Conservation (phyloP, 2,888 invertebrate species). For the Steromphala cineraria region DNA sequence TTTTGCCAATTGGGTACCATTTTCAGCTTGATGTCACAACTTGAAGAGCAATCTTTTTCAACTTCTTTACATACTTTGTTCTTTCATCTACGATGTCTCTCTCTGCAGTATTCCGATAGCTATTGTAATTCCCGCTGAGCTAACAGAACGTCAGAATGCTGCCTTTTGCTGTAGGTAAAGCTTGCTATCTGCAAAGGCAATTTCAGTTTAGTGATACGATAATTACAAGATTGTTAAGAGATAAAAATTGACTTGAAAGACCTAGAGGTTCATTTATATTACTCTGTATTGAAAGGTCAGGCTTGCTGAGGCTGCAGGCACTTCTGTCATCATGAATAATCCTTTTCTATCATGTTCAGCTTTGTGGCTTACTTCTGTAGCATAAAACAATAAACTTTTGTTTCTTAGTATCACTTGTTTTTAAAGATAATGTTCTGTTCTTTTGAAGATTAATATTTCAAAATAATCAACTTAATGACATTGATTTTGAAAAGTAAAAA, state of each 20-base stretch:
- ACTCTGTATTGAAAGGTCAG: neutral
- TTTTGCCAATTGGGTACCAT: too few species aligned
- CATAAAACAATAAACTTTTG: too few species aligned
- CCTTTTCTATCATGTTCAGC: too few species aligned
- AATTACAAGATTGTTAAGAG: conserved; percentile 8
- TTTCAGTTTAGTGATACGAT: neutral
- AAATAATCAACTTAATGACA: too few species aligned
- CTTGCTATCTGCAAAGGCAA: neutral
- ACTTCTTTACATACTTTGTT: neutral
- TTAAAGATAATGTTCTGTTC: too few species aligned
- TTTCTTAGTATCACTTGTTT: too few species aligned
- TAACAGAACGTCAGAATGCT: neutral
- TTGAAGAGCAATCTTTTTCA: neutral
- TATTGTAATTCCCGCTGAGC: neutral
- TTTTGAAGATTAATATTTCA: too few species aligned
- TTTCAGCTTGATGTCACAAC: neutral
- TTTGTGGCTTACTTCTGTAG: too few species aligned
- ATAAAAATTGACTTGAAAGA: conserved; percentile 10
- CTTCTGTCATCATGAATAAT: neutral
- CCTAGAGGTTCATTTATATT: neutral
- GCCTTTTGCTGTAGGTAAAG: neutral
- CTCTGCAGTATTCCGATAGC: neutral
- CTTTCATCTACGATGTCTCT: neutral
- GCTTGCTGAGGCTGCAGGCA: neutral
- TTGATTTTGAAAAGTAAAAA: too few species aligned